Evolutionary conservation across 2,888 invertebrate genomes (phyloP).

Genomic region (Athripsodes cinereus): DNA sequence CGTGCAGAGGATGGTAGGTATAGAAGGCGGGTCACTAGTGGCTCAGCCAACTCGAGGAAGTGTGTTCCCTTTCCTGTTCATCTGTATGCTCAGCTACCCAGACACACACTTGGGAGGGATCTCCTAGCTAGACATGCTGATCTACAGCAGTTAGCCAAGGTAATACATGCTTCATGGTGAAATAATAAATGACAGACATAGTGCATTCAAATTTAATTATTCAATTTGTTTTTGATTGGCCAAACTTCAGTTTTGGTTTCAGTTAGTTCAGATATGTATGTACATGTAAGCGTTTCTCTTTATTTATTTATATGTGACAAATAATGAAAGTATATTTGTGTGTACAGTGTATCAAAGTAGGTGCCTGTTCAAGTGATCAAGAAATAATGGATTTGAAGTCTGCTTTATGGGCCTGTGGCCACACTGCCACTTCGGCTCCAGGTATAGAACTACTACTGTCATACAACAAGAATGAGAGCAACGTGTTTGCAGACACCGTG

Average conservation of each 20-base stretch:
- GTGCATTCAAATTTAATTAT: no score
- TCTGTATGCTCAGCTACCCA: conserved; percentile 76
- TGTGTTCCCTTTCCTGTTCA: conserved; percentile 62
- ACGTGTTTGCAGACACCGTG: conserved; percentile 46
- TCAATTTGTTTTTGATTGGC: no score
- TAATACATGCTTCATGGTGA: no score
- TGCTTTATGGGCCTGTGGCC: conserved; percentile 84
- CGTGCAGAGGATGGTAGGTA: conserved; percentile 73
- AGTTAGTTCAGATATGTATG: no score
- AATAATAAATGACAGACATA: no score
- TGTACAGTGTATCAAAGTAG: conserved; percentile 33
- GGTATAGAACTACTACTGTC: conserved; percentile 70
- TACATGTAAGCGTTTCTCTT: no score
- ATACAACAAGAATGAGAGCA: conserved; percentile 39
- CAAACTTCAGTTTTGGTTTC: no score
- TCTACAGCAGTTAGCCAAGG: conserved; percentile 42
- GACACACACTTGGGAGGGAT: conserved; percentile 57
- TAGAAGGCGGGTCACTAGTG: conserved; percentile 58
- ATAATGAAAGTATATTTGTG: no score
- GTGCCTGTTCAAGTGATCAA: conserved; percentile 57
- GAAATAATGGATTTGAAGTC: conserved; percentile 77
- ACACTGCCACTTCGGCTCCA: conserved; percentile 68
- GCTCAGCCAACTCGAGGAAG: conserved; percentile 48
- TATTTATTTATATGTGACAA: no score
- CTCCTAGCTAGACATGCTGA: conserved; percentile 49